Percentiles rank a stretch among this genome's conserved stretches.
phyloP scores from a whole-genome alignment of 2,797 vertebrate species.

The Sarcophilus harrisii region DNA sequence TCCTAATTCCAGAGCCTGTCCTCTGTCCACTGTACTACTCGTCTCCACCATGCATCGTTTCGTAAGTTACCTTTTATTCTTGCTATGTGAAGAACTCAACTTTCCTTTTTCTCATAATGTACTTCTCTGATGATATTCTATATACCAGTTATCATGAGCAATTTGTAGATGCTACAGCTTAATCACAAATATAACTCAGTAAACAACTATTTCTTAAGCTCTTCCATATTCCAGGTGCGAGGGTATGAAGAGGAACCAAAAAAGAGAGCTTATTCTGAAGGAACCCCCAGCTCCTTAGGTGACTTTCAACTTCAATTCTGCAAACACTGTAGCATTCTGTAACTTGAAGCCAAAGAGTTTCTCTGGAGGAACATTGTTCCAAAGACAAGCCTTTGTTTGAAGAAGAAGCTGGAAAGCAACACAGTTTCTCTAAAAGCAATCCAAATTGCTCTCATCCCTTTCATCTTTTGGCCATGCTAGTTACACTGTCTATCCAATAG shows the following conservation, averaged over 20 bases:
- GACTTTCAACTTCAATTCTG: not conserved
- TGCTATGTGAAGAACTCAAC: not conserved
- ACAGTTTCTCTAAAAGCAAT: not conserved
- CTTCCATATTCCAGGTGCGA: not conserved
- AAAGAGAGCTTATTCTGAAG: not conserved
- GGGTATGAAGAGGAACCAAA: not conserved
- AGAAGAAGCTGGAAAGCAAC: not conserved
- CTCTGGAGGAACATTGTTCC: not conserved
- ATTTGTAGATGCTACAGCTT: not conserved
- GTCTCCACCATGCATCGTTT: not conserved
- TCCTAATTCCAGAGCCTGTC: not conserved
- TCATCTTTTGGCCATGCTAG: not conserved
- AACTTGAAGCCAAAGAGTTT: not conserved
- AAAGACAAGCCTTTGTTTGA: not conserved
- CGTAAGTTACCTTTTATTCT: not conserved
- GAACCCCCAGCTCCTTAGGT: not conserved
- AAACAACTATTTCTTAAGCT: not conserved
- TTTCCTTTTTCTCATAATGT: not conserved
- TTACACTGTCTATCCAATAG: not conserved
- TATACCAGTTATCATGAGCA: not conserved
- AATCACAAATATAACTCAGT: not conserved
- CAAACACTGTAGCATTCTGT: not conserved
- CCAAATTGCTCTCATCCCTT: not conserved
- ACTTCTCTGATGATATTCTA: not conserved
- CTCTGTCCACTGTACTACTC: not conserved